phyloP scores from a whole-genome alignment of 2,888 invertebrate genomes.

The Chromoteleia sp. region DNA sequence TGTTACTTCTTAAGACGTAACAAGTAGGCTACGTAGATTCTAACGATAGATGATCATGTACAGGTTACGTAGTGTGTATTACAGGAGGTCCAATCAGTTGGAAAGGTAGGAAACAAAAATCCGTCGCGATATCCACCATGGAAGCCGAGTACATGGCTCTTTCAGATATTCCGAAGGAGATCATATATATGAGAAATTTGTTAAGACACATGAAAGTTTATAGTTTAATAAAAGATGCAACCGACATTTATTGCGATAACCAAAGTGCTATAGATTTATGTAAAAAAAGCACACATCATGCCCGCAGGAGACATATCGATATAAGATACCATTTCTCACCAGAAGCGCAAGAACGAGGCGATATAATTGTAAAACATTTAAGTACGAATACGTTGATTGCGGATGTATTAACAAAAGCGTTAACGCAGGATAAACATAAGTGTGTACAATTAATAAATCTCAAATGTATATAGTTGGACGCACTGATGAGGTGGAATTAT shows the following conservation, averaged over 20 bases:
- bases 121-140: conserved; percentile 15
- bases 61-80: neutral
- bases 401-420: conserved; percentile 37
- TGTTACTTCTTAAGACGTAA: no score
- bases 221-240: no score
- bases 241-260: conserved; percentile 11
- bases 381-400: conserved; percentile 28
- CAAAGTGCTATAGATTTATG: conserved; percentile 3
- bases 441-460: no score
- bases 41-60: neutral
- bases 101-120: neutral
- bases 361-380: conserved; percentile 12
- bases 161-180: conserved; percentile 34
- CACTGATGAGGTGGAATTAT: no score
- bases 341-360: neutral
- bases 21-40: conserved; percentile 34
- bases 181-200: no score
- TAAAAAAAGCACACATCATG: conserved; percentile 18
- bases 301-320: conserved; percentile 38
- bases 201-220: no score
- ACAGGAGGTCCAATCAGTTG: conserved; percentile 3
- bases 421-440: conserved; percentile 19
- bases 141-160: conserved; percentile 27
- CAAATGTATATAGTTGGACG: no score
- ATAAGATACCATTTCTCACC: conserved; percentile 26